phyloP scores from a whole-genome alignment of 2,797 vertebrate genomes.

The Botia almorhae region DNA sequence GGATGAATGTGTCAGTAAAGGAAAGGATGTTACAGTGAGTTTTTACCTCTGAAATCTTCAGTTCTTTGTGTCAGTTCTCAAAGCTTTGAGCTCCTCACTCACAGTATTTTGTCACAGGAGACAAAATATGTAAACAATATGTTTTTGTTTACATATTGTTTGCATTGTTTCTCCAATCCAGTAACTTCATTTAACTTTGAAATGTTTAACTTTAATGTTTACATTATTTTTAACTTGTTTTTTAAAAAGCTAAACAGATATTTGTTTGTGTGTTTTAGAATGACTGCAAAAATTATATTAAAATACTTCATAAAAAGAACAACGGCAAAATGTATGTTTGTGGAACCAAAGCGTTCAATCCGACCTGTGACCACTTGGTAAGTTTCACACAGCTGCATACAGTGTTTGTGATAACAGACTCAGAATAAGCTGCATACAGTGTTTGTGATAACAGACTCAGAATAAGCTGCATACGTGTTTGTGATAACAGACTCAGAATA shows the following conservation, averaged over 20 bases:
- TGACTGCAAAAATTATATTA: constrained; percentile 84
- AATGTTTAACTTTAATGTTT: too few species aligned
- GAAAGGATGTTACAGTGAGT: constrained; percentile 74
- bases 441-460: too few species aligned
- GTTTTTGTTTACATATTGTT: too few species aligned
- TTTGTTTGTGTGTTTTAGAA: constrained; percentile 65
- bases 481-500: too few species aligned
- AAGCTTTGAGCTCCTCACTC: neutral
- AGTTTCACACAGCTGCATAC: too few species aligned
- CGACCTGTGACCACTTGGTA: constrained; percentile 80
- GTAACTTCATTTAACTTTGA: too few species aligned
- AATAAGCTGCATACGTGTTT: too few species aligned
- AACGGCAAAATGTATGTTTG: constrained; percentile 78
- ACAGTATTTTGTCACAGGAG: neutral
- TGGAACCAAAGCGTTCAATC: constrained; percentile 83
- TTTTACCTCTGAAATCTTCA: neutral
- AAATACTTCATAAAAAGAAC: constrained; percentile 73
- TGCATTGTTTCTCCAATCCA: too few species aligned
- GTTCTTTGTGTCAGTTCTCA: neutral
- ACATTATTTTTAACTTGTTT: too few species aligned
- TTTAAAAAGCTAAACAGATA: neutral
- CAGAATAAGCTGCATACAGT: too few species aligned
- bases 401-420: too few species aligned
- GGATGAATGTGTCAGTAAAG: constrained; percentile 70
- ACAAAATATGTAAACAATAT: too few species aligned